A percentile compares a stretch with the other conserved stretches of the same genome.
These are phyloP conservation scores for Drosophila pegasa DNA, from an alignment of 2,888 invertebrate species.

Conservation along the genomic window DNA sequence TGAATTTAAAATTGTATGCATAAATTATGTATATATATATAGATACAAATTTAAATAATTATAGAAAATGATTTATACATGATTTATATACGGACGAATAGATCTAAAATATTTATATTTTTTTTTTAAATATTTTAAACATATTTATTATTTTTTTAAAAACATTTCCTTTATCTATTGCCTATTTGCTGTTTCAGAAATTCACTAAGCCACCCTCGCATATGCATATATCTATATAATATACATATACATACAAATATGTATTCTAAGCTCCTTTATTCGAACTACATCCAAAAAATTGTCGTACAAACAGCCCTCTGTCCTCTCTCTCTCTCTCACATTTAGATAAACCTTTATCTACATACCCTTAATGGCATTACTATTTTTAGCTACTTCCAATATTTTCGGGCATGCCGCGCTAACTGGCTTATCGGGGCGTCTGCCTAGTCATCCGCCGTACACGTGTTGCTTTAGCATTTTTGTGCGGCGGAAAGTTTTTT, in stretches of 20 bases:
- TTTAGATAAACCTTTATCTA: neutral
- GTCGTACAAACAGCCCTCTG: too few relatives aligned
- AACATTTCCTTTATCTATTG: too few relatives aligned
- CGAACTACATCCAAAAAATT: too few relatives aligned
- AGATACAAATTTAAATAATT: neutral
- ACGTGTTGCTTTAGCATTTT: conserved; percentile 8
- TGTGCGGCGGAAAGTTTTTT: conserved; percentile 32
- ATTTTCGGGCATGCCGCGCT: neutral
- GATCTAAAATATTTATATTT: neutral
- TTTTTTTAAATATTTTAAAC: neutral
- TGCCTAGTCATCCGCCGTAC: conserved; percentile 14
- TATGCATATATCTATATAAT: neutral
- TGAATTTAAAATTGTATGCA: too few relatives aligned
- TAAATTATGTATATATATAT: too few relatives aligned
- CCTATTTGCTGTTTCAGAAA: neutral
- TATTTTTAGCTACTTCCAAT: neutral
- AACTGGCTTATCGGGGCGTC: conserved; percentile 9
- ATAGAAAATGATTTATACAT: too few relatives aligned
- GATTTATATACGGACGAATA: neutral
- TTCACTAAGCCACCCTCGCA: neutral
- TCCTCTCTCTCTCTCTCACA: too few relatives aligned
- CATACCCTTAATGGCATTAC: too few relatives aligned
- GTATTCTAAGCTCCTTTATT: neutral
- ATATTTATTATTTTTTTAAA: too few relatives aligned
- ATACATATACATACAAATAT: neutral